A percentile compares a stretch with the other conserved stretches of the same genome.
These are phyloP conservation scores for Urocyon cinereoargenteus DNA, from an alignment of 2,797 vertebrate genomes.

Conservation along the genomic window DNA sequence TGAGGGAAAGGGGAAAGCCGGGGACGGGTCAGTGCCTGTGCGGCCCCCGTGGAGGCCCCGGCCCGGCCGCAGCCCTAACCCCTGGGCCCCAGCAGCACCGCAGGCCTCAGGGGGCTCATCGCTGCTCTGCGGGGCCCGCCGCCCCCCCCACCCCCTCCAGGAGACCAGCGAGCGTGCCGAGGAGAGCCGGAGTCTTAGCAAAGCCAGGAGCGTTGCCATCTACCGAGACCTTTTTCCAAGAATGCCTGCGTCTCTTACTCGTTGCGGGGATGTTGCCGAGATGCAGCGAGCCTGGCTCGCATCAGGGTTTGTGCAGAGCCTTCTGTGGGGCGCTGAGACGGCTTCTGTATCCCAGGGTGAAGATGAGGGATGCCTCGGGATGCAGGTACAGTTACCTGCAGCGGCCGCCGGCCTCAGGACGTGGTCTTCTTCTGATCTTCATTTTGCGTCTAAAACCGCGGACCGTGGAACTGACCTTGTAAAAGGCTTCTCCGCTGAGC, in stretches of 20 bases:
- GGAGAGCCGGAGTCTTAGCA: not conserved
- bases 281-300: constrained; percentile 53
- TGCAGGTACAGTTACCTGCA: not conserved
- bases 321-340: constrained; percentile 50
- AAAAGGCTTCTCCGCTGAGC: constrained; percentile 65
- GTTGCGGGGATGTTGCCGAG: constrained; percentile 12
- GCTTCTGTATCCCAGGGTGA: not conserved
- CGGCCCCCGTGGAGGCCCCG: too few relatives aligned
- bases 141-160: accelerated
- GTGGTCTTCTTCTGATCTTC: constrained; percentile 23
- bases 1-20: not conserved
- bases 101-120: not conserved
- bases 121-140: not conserved
- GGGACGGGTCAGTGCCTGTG: too few relatives aligned
- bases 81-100: not conserved
- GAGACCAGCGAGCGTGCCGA: not conserved
- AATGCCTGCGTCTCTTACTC: not conserved
- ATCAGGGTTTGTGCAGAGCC: not conserved
- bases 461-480: constrained; percentile 61
- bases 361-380: constrained; percentile 54
- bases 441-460: constrained; percentile 61
- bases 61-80: too few relatives aligned
- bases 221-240: not conserved
- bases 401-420: not conserved
- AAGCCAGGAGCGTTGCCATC: not conserved